Conservation (phyloP, 2,888 invertebrate genomes). For the Conchocele bisecta region DNA sequence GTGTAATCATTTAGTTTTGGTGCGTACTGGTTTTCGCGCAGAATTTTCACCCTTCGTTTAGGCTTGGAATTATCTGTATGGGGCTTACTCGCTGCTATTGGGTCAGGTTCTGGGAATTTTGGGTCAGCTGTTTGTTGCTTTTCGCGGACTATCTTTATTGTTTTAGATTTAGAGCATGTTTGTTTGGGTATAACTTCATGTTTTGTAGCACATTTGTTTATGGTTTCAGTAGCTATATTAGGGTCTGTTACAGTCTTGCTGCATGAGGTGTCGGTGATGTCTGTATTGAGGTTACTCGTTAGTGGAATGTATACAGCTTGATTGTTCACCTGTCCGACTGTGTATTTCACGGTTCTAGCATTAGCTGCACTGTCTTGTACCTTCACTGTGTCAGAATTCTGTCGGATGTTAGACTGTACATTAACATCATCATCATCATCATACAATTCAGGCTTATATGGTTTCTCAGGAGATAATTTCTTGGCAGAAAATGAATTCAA, state of each 20-base stretch:
- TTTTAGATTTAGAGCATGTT: slow-evolving; percentile 1
- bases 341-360: slow-evolving; percentile 54
- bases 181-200: neutral
- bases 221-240: too few relatives aligned
- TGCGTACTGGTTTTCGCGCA: slow-evolving; percentile 64
- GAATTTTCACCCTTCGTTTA: slow-evolving; percentile 62
- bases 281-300: too few relatives aligned
- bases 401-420: neutral
- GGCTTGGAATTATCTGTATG: slow-evolving; percentile 28
- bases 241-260: too few relatives aligned
- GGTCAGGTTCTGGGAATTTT: slow-evolving; percentile 12
- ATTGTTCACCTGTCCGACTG: slow-evolving; percentile 38
- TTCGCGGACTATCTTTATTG: slow-evolving; percentile 43
- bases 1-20: slow-evolving; percentile 60
- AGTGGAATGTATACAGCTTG: slow-evolving; percentile 44
- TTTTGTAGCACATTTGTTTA: too few relatives aligned
- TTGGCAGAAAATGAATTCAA: slow-evolving; percentile 12
- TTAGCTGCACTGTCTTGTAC: slow-evolving; percentile 7
- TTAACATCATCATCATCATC: slow-evolving; percentile 43
- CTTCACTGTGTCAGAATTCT: neutral
- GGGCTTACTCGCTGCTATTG: slow-evolving; percentile 37
- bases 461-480: slow-evolving; percentile 47
- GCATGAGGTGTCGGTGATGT: too few relatives aligned
- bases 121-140: slow-evolving; percentile 5
- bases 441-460: slow-evolving; percentile 57